Evolutionary conservation across 2,113 vertebrate species (phyloP), one percentile per base, ranked within the genome.

Genomic region (Pseudopodoces humilis): DNA sequence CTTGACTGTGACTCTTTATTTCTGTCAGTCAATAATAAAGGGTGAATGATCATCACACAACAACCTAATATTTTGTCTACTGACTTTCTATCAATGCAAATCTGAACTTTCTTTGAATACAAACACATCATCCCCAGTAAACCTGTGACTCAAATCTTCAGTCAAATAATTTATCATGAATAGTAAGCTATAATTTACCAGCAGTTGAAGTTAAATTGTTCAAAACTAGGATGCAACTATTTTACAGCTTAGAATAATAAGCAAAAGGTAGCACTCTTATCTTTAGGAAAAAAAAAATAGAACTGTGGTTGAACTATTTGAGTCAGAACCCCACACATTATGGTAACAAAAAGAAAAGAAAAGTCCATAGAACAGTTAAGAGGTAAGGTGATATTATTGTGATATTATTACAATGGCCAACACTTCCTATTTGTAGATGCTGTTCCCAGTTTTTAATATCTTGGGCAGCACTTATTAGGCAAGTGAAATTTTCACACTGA

Each of bases 321-420:
- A 71, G 20, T 22, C 23, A 75, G 37, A 88, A 67, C 0, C 7
- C 27, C 20, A 10, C 13, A 52, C 3, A 13, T 70, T 7, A 44
- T 11, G 15, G 13, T 9, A 43, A 58, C 33, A 47, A 46, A 67
- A 55, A 16, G 1, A 15, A 19, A 43, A 72, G 3, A 23, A 64
- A 63, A 50, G 11, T 50, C 43, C 24, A 43, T 11, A 93, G 24
- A 37, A 39, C 20, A 47, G 9, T 59, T 47, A n/a, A 67, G 27
- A 83, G 7, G 27, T 62, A 11, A 4, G 27, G 22, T 28, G n/a
- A n/a, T n/a, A n/a, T 86, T 1, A 0, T 21, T 27, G 8, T 16
- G 10, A 19, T 47, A 11, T 49, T 81, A 47, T 22, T 69, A 35
- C 4, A 1, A 28, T 39, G 21, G 9, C 28, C 10, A 68, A 27